These are phyloP conservation scores for Euphonia xanthogaster DNA, from an alignment of 2,797 vertebrate genomes.

Conservation along the genomic window DNA sequence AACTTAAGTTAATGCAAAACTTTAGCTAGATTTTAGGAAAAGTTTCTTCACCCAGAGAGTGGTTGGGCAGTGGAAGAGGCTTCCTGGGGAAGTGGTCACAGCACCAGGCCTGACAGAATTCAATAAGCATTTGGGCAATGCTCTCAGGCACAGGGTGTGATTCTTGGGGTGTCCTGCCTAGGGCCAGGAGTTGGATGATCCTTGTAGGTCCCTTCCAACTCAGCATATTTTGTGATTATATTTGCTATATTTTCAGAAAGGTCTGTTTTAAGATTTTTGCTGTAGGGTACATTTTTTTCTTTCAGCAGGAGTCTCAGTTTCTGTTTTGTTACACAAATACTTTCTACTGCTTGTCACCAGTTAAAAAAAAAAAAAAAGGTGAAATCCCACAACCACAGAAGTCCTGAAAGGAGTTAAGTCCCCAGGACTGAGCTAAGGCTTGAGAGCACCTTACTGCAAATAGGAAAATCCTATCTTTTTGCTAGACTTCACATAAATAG, in stretches of 20 bases:
- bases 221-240: neutral
- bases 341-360: neutral
- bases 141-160: neutral
- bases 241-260: neutral
- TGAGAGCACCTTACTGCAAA: neutral
- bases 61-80: neutral
- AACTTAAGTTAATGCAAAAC: neutral
- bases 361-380: neutral
- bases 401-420: neutral
- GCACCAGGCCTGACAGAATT: neutral
- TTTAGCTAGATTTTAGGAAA: neutral
- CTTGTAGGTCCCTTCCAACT: neutral
- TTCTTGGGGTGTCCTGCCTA: neutral
- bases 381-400: neutral
- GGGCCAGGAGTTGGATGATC: neutral
- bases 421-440: neutral
- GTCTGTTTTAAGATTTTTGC: neutral
- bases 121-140: neutral
- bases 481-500: neutral
- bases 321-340: neutral
- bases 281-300: neutral
- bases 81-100: too few species aligned
- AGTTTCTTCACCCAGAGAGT: neutral
- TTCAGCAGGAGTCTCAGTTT: neutral
- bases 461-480: neutral